Evolutionary conservation across 2,797 vertebrate species (phyloP), one percentile per base, ranked within the genome.

Genomic region (Anisognathus igniventris): DNA sequence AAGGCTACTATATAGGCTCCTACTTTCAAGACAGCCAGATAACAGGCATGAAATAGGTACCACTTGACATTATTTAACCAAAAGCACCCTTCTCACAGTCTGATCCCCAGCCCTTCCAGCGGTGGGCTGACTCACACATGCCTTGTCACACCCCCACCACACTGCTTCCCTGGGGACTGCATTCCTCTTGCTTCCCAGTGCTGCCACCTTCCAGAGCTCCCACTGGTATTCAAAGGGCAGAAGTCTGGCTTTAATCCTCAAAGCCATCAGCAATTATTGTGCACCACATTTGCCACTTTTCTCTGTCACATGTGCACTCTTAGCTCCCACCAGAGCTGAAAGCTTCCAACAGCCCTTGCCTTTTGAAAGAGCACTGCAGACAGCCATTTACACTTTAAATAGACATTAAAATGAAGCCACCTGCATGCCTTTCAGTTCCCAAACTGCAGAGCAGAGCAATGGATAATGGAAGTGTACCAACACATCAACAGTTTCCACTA

Each of bases 361-460:
- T 95, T 96, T 97, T 90, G 66, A 93, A 95, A 94, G 79, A 89
- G 85, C 66, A 70, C 48, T 78, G 85, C 78, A 93, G 89, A 84
- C 91, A 96, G 70, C 75, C 73, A 94, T 96, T 96, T 95, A 76
- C 44, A 92, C 95, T 94, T 92, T 75, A 95, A 95, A 96, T 90
- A 96, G 94, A 95, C 74, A 96, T 87, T 88, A 94, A 95, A 96
- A 96, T 95, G 75, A 96, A 94, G 93, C 87, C 96, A 96, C 92
- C 93, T 95, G 92, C 95, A 96, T 0, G 16, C 85, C 73, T 95
- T 93, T 87, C 82, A 93, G 87, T 84, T 95, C 76, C 79, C 7
- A 0, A 95, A 93, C 82, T 89, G 91, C 74, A 92, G 67, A 95
- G 90, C 80, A 80, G 79, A 89, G 70, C 86, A 68, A 93, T 84